A percentile compares a stretch with the other conserved stretches of the same genome.
Conservation (phyloP, 2,888 invertebrate genomes). For the Macropis europaea region DNA sequence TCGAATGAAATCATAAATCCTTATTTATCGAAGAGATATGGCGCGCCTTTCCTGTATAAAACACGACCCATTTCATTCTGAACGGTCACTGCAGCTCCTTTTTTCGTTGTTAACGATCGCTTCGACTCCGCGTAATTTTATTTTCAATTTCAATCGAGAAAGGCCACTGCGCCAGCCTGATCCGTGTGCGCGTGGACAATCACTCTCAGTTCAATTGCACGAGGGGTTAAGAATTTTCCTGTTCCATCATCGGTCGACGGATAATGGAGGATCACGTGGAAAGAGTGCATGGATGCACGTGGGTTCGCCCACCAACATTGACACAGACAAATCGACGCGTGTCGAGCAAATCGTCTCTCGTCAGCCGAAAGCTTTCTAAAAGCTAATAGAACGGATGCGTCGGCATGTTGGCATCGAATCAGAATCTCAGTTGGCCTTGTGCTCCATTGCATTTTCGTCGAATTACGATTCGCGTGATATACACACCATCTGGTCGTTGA, state of each 20-base stretch:
- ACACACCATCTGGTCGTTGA: conserved; percentile 56
- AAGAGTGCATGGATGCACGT: conserved; percentile 15
- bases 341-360: conserved; percentile 45
- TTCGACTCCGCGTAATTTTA: too few relatives aligned
- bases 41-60: too few relatives aligned
- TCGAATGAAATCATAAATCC: too few relatives aligned
- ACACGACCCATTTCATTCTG: too few relatives aligned
- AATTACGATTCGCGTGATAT: conserved; percentile 51
- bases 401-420: conserved; percentile 51
- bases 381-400: conserved; percentile 32
- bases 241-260: conserved; percentile 2
- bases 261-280: neutral
- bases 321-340: conserved; percentile 49
- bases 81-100: too few relatives aligned
- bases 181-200: too few relatives aligned
- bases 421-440: conserved; percentile 60
- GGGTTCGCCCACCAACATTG: conserved; percentile 51
- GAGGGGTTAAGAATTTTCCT: too few relatives aligned
- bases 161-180: too few relatives aligned
- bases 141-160: too few relatives aligned
- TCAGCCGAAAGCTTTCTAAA: conserved; percentile 38
- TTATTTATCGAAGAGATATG: too few relatives aligned
- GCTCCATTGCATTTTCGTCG: conserved; percentile 62
- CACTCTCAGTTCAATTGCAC: too few relatives aligned
- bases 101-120: too few relatives aligned